These are phyloP conservation scores for Momotus momota DNA, from an alignment of 2,797 vertebrate genomes.

Conservation along the genomic window DNA sequence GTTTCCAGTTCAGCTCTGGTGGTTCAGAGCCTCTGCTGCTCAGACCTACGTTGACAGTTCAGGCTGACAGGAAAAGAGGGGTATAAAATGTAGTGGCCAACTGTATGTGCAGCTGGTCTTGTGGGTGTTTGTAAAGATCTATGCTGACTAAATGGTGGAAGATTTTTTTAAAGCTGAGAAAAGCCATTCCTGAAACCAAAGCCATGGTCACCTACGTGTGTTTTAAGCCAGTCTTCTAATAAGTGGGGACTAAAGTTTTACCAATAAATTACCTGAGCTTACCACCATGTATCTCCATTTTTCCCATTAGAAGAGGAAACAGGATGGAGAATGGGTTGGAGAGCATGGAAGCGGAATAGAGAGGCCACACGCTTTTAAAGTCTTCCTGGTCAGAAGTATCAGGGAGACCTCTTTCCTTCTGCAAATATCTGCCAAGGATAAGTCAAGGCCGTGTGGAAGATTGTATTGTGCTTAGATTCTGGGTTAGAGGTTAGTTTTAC, in stretches of 20 bases:
- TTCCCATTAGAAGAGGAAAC: background rate
- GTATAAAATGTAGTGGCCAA: background rate
- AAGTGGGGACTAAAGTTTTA: background rate
- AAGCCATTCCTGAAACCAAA: background rate
- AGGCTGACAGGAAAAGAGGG: background rate
- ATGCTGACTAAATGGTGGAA: background rate
- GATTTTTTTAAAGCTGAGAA: background rate
- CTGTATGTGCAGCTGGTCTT: background rate
- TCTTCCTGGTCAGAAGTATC: background rate
- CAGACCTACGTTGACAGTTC: background rate
- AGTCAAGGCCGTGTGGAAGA: background rate
- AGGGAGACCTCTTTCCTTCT: background rate
- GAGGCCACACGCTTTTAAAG: background rate
- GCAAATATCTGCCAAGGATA: background rate
- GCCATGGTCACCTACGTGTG: fast-evolving
- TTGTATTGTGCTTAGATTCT: background rate
- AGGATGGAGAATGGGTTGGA: background rate
- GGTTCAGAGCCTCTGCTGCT: background rate
- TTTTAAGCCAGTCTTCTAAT: background rate
- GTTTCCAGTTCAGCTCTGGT: background rate
- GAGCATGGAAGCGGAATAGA: background rate
- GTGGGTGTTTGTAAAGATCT: background rate
- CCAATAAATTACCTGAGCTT: background rate
- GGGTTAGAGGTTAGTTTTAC: background rate
- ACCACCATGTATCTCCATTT: background rate